Percentiles rank a stretch among this genome's conserved stretches.
Evolutionary conservation across 2,888 invertebrate species (phyloP).

Genomic region (Abrostola tripartita): DNA sequence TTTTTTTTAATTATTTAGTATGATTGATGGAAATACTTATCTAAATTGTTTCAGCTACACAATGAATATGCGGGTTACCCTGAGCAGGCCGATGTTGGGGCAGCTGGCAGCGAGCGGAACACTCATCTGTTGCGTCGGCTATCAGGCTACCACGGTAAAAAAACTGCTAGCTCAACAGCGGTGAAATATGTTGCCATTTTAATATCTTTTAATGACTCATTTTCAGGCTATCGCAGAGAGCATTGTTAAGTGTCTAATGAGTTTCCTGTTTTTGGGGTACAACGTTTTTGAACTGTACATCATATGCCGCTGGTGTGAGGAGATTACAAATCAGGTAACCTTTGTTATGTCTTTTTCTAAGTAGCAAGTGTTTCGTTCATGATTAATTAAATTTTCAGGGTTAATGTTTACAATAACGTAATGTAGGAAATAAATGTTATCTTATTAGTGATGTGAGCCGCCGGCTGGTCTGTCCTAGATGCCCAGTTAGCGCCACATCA

Average conservation of each 20-base stretch:
- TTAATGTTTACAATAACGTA: too few relatives aligned
- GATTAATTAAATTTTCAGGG: too few relatives aligned
- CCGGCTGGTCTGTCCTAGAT: too few relatives aligned
- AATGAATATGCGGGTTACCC: slow-evolving; percentile 66
- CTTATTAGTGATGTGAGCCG: too few relatives aligned
- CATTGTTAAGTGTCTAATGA: slow-evolving; percentile 72
- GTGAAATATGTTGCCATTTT: background rate
- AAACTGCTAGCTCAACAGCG: background rate
- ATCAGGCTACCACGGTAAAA: slow-evolving; percentile 77
- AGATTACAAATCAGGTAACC: slow-evolving; percentile 76
- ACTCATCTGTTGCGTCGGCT: slow-evolving; percentile 80
- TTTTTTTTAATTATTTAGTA: too few relatives aligned
- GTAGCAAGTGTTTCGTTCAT: background rate
- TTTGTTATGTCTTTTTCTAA: background rate
- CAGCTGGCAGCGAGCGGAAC: slow-evolving; percentile 76
- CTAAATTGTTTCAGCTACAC: slow-evolving; percentile 65
- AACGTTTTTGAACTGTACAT: slow-evolving; percentile 77
- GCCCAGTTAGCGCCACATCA: too few relatives aligned
- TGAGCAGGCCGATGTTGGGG: slow-evolving; percentile 78
- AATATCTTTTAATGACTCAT: slow-evolving; percentile 1
- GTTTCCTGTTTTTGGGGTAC: slow-evolving; percentile 76
- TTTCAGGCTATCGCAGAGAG: slow-evolving; percentile 70
- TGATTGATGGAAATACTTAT: background rate
- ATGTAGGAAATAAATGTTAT: too few relatives aligned
- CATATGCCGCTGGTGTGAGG: slow-evolving; percentile 81